phyloP scores from a whole-genome alignment of 2,797 vertebrate genomes.

The Lophotriccus pileatus region DNA sequence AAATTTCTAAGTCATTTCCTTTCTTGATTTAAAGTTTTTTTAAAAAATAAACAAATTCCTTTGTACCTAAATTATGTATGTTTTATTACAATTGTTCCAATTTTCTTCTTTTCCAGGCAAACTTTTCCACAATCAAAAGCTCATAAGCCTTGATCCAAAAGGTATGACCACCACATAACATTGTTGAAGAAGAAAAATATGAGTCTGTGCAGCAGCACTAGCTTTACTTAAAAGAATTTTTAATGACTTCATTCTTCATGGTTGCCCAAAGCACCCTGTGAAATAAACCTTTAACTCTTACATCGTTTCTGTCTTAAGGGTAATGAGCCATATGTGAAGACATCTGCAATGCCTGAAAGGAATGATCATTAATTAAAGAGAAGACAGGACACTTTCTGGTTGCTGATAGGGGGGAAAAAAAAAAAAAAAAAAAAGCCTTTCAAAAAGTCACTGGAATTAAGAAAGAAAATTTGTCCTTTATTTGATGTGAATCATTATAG shows the following conservation, averaged over 20 bases:
- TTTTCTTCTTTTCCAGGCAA: constrained; percentile 18
- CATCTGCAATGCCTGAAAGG: constrained; percentile 78
- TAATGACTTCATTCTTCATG: constrained; percentile 80
- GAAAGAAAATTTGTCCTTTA: constrained; percentile 17
- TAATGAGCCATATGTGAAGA: constrained; percentile 82
- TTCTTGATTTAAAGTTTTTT: not conserved
- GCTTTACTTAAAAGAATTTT: constrained; percentile 72
- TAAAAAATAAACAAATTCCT: not conserved
- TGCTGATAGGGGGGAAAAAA: not conserved
- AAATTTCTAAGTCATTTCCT: constrained; percentile 7
- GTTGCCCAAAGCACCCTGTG: constrained; percentile 71
- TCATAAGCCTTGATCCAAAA: constrained; percentile 21
- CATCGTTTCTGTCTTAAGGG: constrained; percentile 78
- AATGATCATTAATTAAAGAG: constrained; percentile 78
- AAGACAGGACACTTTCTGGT: constrained; percentile 72
- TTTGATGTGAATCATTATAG: not conserved
- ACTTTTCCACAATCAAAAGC: constrained; percentile 21
- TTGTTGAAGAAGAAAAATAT: not conserved
- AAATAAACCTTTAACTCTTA: constrained; percentile 82
- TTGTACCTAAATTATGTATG: not conserved
- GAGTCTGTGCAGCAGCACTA: constrained; percentile 6
- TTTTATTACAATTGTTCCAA: constrained; percentile 8
- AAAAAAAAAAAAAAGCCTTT: not conserved
- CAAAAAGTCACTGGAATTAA: constrained; percentile 67
- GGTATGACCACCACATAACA: not conserved